Conservation (phyloP, 2,888 invertebrate species). For the Synanthedon tipuliformis region DNA sequence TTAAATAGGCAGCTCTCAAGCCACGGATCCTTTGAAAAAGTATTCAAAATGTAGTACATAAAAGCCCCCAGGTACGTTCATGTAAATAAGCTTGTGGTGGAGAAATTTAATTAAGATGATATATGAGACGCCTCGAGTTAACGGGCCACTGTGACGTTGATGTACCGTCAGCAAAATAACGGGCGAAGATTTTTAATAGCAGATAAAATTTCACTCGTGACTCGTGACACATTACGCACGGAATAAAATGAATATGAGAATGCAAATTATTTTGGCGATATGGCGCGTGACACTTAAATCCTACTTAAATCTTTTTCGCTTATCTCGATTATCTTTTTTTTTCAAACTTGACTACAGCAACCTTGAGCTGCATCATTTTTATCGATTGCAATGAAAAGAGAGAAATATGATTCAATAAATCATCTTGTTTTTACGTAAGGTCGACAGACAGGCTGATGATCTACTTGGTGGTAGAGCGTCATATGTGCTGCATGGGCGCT, state of each 20-base stretch:
- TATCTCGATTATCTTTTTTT: no score
- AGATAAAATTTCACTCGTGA: background rate
- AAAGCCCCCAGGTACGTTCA: constrained; percentile 41
- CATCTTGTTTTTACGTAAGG: no score
- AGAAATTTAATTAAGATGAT: constrained; percentile 71
- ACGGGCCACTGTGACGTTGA: constrained; percentile 36
- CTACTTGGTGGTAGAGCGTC: no score
- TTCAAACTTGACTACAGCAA: no score
- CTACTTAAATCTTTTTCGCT: background rate
- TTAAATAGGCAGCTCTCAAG: background rate
- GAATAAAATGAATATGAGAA: background rate
- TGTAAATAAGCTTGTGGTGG: constrained; percentile 55
- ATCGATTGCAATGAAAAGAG: no score
- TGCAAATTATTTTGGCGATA: background rate
- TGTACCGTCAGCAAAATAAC: constrained; percentile 35
- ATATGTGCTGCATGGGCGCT: no score
- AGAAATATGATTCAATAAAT: no score
- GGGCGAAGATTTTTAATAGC: constrained; percentile 9
- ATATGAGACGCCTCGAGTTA: constrained; percentile 55
- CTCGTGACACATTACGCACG: background rate
- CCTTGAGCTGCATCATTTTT: no score
- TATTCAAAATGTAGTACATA: constrained; percentile 24
- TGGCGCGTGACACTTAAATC: background rate
- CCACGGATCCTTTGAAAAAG: background rate
- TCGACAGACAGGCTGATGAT: no score